Conservation (phyloP, 1,140 invertebrate species). For the Hydropsyche tenuis region DNA sequence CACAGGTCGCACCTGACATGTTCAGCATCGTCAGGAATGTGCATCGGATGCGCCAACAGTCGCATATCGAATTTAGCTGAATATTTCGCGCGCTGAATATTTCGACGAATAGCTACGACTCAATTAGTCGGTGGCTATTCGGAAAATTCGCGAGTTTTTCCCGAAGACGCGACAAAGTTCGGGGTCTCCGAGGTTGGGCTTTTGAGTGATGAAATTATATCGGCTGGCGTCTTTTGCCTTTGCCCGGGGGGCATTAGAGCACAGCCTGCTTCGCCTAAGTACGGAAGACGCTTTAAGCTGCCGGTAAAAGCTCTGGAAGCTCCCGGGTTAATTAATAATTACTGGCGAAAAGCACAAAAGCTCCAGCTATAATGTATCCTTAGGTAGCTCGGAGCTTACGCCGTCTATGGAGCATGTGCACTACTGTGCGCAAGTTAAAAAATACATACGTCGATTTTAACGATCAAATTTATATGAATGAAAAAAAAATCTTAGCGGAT, state of each 20-base stretch:
- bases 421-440: no score
- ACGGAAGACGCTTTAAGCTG: slow-evolving; percentile 51
- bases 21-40: slow-evolving; percentile 22
- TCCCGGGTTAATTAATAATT: slow-evolving; percentile 64
- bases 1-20: slow-evolving; percentile 31
- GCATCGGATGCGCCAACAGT: background rate
- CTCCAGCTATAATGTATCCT: slow-evolving; percentile 50
- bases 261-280: slow-evolving; percentile 39
- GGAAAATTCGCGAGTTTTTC: no score
- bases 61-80: no score
- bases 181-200: background rate
- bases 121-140: background rate
- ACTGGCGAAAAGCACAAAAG: slow-evolving; percentile 56
- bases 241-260: slow-evolving; percentile 25
- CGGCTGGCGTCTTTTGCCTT: slow-evolving; percentile 26
- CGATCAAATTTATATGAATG: no score
- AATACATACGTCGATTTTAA: no score
- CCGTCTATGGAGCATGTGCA: slow-evolving; percentile 3
- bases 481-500: no score
- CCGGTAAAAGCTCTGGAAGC: slow-evolving; percentile 62
- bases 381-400: slow-evolving; percentile 45
- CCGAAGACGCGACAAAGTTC: no score
- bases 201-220: slow-evolving; percentile 39
- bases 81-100: background rate
- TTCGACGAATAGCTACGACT: background rate